These are phyloP conservation scores for Oryzias javanicus DNA, from an alignment of 2,113 vertebrate species.

Conservation along the genomic window DNA sequence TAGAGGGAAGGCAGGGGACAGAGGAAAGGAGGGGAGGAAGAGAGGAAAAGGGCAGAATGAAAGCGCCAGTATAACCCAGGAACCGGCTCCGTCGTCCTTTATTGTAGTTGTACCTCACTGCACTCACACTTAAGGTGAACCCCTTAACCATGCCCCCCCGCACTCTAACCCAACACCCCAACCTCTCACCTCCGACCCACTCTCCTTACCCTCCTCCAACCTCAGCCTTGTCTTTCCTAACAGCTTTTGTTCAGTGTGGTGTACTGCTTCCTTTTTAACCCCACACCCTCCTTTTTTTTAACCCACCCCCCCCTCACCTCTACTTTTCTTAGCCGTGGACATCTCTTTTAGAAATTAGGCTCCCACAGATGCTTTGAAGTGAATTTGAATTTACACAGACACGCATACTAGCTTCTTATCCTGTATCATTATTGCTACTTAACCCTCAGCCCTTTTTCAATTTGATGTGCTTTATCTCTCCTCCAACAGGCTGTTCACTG, in stretches of 20 bases:
- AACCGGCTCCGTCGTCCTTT: slow-evolving; percentile 72
- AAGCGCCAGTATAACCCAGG: slow-evolving; percentile 69
- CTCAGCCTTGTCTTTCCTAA: slow-evolving; percentile 42
- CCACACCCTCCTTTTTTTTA: slow-evolving; percentile 18
- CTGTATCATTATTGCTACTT: slow-evolving; percentile 70
- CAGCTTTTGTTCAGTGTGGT: slow-evolving; percentile 64
- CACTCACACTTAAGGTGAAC: slow-evolving; percentile 72
- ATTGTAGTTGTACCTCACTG: slow-evolving; percentile 62
- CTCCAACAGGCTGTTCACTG: slow-evolving; percentile 22
- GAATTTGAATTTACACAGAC: slow-evolving; percentile 45
- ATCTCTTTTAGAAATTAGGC: slow-evolving; percentile 60
- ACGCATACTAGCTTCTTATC: slow-evolving; percentile 54
- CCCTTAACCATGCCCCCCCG: slow-evolving; percentile 29
- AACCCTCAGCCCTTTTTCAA: slow-evolving; percentile 54
- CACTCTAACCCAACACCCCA: slow-evolving; percentile 43
- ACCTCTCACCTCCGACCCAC: slow-evolving; percentile 63
- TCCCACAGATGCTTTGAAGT: slow-evolving; percentile 63
- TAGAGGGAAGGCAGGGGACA: slow-evolving; percentile 29
- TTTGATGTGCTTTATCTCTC: slow-evolving; percentile 70
- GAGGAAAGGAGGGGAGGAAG: slow-evolving; percentile 25
- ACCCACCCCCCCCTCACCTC: slow-evolving; percentile 35
- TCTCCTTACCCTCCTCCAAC: slow-evolving; percentile 51
- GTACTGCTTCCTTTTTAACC: slow-evolving; percentile 66
- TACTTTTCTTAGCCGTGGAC: slow-evolving; percentile 34
- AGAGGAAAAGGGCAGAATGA: slow-evolving; percentile 53